Evolutionary conservation across 2,888 invertebrate species (phyloP).

Genomic region (Pheosia gnoma): DNA sequence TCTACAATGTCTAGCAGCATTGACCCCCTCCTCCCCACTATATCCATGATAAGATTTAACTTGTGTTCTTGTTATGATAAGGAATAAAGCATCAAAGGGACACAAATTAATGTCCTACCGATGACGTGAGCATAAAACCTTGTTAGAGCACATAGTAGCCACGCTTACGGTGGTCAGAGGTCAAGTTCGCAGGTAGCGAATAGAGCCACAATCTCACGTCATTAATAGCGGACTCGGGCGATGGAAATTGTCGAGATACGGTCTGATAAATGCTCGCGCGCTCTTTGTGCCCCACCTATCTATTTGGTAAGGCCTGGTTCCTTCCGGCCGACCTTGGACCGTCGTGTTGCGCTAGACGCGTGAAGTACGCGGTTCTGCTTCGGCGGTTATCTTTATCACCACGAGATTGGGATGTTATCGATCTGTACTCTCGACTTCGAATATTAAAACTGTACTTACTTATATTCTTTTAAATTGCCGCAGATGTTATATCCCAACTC

Average conservation of each 20-base stretch:
- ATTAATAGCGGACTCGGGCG: conserved; percentile 36
- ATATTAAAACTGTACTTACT: too few relatives aligned
- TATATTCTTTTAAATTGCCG: too few relatives aligned
- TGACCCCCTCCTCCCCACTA: neutral
- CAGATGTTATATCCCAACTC: too few relatives aligned
- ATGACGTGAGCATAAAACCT: conserved; percentile 6
- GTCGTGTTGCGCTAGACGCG: conserved; percentile 42
- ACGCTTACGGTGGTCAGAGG: conserved; percentile 30
- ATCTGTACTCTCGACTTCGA: neutral
- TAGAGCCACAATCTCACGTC: conserved; percentile 51
- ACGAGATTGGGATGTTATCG: conserved; percentile 1
- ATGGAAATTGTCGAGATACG: conserved; percentile 55
- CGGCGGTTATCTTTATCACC: conserved; percentile 12
- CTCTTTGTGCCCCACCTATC: conserved; percentile 62
- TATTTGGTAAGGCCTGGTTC: conserved; percentile 71
- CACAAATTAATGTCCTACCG: conserved; percentile 1
- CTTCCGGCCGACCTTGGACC: conserved; percentile 76
- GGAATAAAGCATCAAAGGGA: neutral
- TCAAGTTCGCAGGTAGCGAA: conserved; percentile 56
- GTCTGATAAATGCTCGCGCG: conserved; percentile 64
- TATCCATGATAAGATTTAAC: neutral
- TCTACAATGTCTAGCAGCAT: too few relatives aligned
- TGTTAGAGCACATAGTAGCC: conserved; percentile 11
- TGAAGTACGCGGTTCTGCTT: conserved; percentile 20
- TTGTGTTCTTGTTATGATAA: neutral